Conservation (phyloP, 2,888 invertebrate genomes). For the Ochlodes sylvanus region DNA sequence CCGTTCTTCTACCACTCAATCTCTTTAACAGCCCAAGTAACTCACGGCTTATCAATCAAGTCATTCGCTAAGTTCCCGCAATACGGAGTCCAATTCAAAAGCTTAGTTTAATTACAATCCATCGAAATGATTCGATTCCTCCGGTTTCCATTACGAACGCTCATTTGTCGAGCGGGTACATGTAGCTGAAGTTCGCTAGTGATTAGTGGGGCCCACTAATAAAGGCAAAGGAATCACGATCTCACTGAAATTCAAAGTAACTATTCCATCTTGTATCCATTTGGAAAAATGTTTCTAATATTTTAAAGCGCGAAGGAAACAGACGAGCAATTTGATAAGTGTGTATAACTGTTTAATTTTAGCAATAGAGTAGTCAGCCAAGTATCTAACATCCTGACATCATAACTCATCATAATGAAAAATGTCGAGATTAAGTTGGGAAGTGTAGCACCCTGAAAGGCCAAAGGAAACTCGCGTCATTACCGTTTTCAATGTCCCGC, state of each 20-base stretch:
- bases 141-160: slow-evolving; percentile 17
- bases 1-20: not conserved
- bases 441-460: too few species aligned
- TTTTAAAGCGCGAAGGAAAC: too few species aligned
- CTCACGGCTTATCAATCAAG: slow-evolving; percentile 14
- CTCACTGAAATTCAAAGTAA: not conserved
- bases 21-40: slow-evolving; percentile 11
- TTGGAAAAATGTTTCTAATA: not conserved
- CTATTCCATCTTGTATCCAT: not conserved
- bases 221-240: slow-evolving; percentile 6
- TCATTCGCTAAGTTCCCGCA: slow-evolving; percentile 8
- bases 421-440: too few species aligned
- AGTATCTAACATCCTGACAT: too few species aligned
- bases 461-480: too few species aligned
- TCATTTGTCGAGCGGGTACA: slow-evolving; percentile 16
- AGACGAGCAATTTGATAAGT: too few species aligned
- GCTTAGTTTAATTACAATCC: slow-evolving; percentile 23
- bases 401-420: too few species aligned
- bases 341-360: too few species aligned
- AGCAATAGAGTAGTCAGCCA: too few species aligned
- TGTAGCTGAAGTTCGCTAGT: slow-evolving; percentile 8
- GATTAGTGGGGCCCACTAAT: slow-evolving; percentile 23
- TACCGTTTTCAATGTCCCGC: too few species aligned
- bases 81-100: slow-evolving; percentile 16
- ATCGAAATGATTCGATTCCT: slow-evolving; percentile 8